Evolutionary conservation across 2,888 invertebrate species (phyloP).

Genomic region (Synergus laeviventris): DNA sequence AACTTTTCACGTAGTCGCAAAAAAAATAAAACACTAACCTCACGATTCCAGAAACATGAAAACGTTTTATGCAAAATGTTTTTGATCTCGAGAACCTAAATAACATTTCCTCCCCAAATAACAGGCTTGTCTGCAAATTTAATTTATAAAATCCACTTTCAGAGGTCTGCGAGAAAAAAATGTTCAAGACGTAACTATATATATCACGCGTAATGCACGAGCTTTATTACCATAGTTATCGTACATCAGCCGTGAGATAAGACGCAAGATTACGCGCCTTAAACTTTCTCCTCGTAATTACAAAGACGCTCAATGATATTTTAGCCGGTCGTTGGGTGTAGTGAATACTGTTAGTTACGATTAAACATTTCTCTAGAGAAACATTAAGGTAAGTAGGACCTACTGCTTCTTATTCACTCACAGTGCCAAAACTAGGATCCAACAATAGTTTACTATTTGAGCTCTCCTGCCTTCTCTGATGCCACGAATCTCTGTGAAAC

Average conservation of each 20-base stretch:
- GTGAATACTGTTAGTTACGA: neutral
- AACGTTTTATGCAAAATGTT: too few relatives aligned
- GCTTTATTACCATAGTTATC: constrained; percentile 37
- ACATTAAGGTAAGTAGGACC: neutral
- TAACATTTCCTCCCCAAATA: neutral
- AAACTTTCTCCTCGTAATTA: constrained; percentile 20
- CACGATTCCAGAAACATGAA: neutral
- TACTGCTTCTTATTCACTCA: neutral
- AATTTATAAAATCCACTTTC: constrained; percentile 4
- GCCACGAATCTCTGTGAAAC: constrained; percentile 2
- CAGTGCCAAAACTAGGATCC: neutral
- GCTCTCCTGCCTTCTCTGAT: neutral
- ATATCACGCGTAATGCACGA: constrained; percentile 19
- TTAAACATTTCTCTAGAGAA: neutral
- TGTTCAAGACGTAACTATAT: constrained; percentile 12
- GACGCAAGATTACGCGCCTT: constrained; percentile 13
- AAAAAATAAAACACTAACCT: neutral
- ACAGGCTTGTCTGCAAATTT: constrained; percentile 8
- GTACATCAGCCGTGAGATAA: constrained; percentile 20
- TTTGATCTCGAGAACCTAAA: neutral
- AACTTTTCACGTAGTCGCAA: neutral
- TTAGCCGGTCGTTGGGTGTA: constrained; percentile 10
- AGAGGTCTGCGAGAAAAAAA: neutral
- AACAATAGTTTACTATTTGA: neutral
- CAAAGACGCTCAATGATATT: constrained; percentile 27